Evolutionary conservation across 2,888 invertebrate genomes (phyloP), one percentile per base, ranked within the genome.

Genomic region (Polia nebulosa): DNA sequence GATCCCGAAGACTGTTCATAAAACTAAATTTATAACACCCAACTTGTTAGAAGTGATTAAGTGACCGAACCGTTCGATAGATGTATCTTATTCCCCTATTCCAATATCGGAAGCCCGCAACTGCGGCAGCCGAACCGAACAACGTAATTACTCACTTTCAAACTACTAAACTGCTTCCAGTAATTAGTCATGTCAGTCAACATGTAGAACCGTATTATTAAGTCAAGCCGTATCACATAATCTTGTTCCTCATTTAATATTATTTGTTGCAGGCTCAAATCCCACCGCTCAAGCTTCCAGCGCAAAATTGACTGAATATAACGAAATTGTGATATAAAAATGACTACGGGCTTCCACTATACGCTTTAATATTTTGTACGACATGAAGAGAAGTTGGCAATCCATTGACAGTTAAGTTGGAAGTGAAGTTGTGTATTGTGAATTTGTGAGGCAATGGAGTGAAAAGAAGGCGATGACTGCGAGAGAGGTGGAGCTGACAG

Each of bases 401-500:
- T 85, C 81, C 85, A 88, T 81, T 83, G 87, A 84, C 81, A 81
- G 82, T 84, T 85, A 79, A 64, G 80, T 78, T 58, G 67, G 78
- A 76, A 83, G 82, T 84, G 78, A 82, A 76, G 47, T 82, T 78
- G 82, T 84, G 85, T 78, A 77, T 82, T 86, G 85, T 84, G 81
- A 78, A 75, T 74, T 78, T 73, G 83, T 72, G 84, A 71, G 76
- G 88, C 86, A 83, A 93, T 94, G 94, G 87, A 90, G 86, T 92
- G 90, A 91, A 81, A 72, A 85, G 84, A 81, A 79, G 82, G 92
- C 90, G 88, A 97, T 97, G 97, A 97, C 97, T 88, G 95, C 97
- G 81, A 96, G 97, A 86, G 97, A 97, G 94, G 97, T 98, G 92
- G 96, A 97, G 89, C 96, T 98, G 90, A 96, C 97, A 89, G 98